Conservation (phyloP, 64 coral and sea anemone species). For the Dendronephthya gigantea region DNA sequence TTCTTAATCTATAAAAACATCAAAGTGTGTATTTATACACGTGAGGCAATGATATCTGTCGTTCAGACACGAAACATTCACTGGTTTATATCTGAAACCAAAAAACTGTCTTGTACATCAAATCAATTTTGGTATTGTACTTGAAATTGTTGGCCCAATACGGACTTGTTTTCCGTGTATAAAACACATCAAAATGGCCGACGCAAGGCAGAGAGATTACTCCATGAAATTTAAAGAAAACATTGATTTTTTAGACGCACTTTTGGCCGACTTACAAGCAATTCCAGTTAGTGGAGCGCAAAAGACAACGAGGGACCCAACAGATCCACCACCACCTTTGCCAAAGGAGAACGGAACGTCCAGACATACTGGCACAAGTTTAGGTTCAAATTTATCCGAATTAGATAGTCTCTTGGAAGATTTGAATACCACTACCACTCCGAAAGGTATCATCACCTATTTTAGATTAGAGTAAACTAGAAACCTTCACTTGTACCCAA, state of each 20-base stretch:
- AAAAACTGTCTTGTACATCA: neutral
- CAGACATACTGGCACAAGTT: slow-evolving; percentile 40
- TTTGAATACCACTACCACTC: neutral
- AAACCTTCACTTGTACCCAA: neutral
- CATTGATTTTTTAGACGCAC: slow-evolving; percentile 99
- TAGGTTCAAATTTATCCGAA: slow-evolving; percentile 63
- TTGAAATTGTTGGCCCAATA: neutral
- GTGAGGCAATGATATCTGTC: neutral
- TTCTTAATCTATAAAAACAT: slow-evolving; percentile 6
- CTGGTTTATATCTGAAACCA: neutral
- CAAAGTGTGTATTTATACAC: neutral
- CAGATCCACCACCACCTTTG: slow-evolving; percentile 24
- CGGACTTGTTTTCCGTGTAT: neutral
- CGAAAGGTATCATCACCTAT: neutral
- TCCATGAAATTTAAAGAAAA: slow-evolving; percentile 71
- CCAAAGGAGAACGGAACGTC: slow-evolving; percentile 48
- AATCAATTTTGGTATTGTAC: neutral
- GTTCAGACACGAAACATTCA: neutral
- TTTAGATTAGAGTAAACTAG: neutral
- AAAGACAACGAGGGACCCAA: slow-evolving; percentile 25
- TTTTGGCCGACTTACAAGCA: slow-evolving; percentile 88
- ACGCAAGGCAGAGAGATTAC: neutral
- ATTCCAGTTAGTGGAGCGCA: slow-evolving; percentile 6
- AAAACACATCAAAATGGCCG: neutral
- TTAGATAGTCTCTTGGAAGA: slow-evolving; percentile 61